Conservation (phyloP, 2,113 vertebrate genomes). For the Megaceryle torquata region DNA sequence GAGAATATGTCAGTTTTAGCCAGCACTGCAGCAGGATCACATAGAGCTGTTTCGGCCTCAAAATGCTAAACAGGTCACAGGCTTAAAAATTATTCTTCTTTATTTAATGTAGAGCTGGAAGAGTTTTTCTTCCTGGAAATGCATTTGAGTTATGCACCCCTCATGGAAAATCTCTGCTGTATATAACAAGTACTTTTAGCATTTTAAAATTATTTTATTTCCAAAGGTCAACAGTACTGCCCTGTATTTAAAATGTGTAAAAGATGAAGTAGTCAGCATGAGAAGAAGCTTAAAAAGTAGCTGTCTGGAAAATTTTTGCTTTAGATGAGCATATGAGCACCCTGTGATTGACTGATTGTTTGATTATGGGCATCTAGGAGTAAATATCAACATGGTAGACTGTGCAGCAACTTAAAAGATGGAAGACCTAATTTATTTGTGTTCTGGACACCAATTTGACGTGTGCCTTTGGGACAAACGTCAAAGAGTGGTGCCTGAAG, state of each 20-base stretch:
- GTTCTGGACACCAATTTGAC: neutral
- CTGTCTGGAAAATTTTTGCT: neutral
- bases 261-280: neutral
- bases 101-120: neutral
- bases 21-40: neutral
- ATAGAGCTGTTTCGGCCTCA: neutral
- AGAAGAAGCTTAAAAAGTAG: neutral
- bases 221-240: neutral
- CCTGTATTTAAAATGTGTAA: neutral
- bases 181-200: neutral
- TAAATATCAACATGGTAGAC: neutral
- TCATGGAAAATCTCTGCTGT: neutral
- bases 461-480: neutral
- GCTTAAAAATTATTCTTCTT: neutral
- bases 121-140: neutral
- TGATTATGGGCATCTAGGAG: neutral
- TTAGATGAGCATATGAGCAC: neutral
- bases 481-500: neutral
- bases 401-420: neutral
- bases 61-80: neutral
- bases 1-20: neutral
- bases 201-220: neutral
- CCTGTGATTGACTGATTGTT: neutral
- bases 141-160: accelerated
- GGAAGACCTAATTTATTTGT: neutral